Evolutionary conservation across 2,888 invertebrate species (phyloP), one percentile per base, ranked within the genome.

Genomic region (Mimumesa dahlbomi): DNA sequence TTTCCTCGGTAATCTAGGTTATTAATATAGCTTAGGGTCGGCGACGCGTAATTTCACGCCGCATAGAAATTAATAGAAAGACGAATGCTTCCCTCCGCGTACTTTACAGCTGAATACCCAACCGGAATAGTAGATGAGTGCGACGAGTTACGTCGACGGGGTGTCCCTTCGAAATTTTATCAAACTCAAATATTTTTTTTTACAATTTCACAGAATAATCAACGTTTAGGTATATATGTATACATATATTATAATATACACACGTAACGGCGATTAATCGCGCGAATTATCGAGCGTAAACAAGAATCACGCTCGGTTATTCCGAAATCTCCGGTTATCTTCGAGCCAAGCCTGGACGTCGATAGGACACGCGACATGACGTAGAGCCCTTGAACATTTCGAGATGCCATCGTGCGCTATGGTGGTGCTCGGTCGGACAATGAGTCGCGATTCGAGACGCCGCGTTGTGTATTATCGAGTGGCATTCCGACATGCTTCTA

Each of bases 1-100:
- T 85, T 86, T 86, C 82, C 81, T 82, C 77, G 76, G 81, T 86
- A 86, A 87, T 87, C 86, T 86, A 67, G 72, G 82, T 86, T 87
- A 87, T 87, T 87, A 87, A 87, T 87, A 87, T 85, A 82, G 85
- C 86, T 87, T 87, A 87, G 78, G 77, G 76, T 63, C 53, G 80
- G 29, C 49, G 76, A 72, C 66, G 68, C 80, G 76, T 78, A 81
- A 84, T 82, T 82, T 79, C 73, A 57, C 75, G 70, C 70, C 70
- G 75, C 77, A 75, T 45, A 74, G 75, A 81, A 82, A 82, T 82
- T 82, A 76, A 84, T 83, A 77, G 78, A 75, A 77, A 72, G 74
- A 66, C 70, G 71, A 75, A 77, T 72, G 66, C 53, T 63, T 49
- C 61, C 70, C 3, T 36, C 40, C 38, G 66, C 46, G 66, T 29